Evolutionary conservation across 2,888 invertebrate genomes (phyloP), one percentile per base, ranked within the genome.

Genomic region (Erebia palarica): DNA sequence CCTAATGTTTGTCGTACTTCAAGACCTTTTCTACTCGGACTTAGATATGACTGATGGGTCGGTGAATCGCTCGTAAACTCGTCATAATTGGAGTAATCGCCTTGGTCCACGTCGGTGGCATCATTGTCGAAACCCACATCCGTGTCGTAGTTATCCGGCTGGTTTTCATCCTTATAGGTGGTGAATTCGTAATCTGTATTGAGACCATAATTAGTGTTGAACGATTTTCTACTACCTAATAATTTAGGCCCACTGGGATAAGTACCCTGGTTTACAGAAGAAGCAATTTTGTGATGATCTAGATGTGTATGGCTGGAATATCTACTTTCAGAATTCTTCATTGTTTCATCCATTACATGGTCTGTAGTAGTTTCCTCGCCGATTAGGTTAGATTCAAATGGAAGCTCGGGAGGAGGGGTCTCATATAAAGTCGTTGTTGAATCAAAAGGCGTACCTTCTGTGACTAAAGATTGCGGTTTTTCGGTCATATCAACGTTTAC

Each of bases 11-110:
- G 94, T 76, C 86, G 87, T 13, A 94, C 89, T 70, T 94, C 90
- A 36, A 92, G 75, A 21, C 83, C 86, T 80, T 87, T 91, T 72
- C 81, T 83, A 74, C 80, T 84, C 55, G 86, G 80, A 77, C 79
- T 86, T 79, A 86, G 83, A 68, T 88, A 79, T 55, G 89, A 85
- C 78, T 90, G 87, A 76, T 91, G 90, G 63, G 84, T 78, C 75
- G 86, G 86, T 16, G 83, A 75, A 70, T 80, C 80, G 82, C 84
- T 87, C 76, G 94, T 86, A 77, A 91, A 92, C 73, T 95, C 94
- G 75, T 95, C 95, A 65, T 95, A 95, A 76, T 94, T 95, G 9
- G 95, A 92, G 64, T 95, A 95, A 57, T 95, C 94, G 49, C 90
- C 90, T 80, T 85, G 88, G 47, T 94, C 94, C 66, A 90, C 88